phyloP scores from a whole-genome alignment of 2,113 vertebrate genomes.

The Dascyllus trimaculatus region DNA sequence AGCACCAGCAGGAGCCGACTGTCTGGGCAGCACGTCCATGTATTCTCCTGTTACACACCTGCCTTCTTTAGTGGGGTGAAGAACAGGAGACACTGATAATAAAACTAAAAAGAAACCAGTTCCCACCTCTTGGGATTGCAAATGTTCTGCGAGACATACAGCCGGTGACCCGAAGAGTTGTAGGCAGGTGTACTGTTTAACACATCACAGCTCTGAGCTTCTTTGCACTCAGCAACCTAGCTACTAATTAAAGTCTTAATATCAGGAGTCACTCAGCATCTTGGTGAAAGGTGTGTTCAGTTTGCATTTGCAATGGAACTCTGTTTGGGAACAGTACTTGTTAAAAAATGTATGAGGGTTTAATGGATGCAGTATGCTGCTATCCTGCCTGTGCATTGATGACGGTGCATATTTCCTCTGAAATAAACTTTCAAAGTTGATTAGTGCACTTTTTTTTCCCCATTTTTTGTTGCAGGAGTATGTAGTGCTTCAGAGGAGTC shows the following conservation, averaged over 20 bases:
- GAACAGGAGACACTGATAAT: conserved; percentile 45
- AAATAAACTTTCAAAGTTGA: conserved; percentile 60
- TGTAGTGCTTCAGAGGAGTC: background rate
- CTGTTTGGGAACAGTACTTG: conserved; percentile 53
- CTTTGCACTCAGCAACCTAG: conserved; percentile 26
- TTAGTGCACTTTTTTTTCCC: conserved; percentile 30
- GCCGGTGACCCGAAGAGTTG: conserved; percentile 25
- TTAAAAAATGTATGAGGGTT: conserved; percentile 64
- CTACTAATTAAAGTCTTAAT: conserved; percentile 55
- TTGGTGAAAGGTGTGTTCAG: conserved; percentile 43
- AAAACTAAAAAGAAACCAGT: conserved; percentile 47
- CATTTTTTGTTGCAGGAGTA: conserved; percentile 11
- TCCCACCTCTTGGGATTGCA: conserved; percentile 47
- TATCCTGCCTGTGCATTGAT: conserved; percentile 38
- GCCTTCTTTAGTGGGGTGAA: conserved; percentile 30
- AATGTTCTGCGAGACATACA: conserved; percentile 45
- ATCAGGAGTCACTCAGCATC: conserved; percentile 52
- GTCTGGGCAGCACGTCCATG: conserved; percentile 38
- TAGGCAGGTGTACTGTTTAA: conserved; percentile 38
- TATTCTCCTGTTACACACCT: conserved; percentile 44
- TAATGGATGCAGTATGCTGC: conserved; percentile 50
- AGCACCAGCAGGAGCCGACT: conserved; percentile 49
- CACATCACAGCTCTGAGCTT: conserved; percentile 42
- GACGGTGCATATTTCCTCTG: conserved; percentile 53
- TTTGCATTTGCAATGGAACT: conserved; percentile 56